Conservation (phyloP, 2,888 invertebrate species). For the Unio delphinus region DNA sequence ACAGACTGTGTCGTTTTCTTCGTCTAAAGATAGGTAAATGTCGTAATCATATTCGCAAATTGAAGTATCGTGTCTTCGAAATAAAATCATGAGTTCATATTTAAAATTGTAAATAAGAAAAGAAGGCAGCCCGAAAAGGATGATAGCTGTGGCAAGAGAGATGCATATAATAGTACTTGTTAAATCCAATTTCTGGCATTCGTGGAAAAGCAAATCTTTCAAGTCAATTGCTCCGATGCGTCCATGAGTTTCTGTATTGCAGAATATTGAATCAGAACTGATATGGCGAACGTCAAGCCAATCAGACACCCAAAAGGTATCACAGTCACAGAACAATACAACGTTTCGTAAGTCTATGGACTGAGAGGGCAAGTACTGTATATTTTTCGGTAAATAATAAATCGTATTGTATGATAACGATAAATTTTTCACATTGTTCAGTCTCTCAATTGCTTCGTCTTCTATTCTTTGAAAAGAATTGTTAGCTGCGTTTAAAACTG, state of each 20-base stretch:
- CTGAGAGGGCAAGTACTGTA: constrained; percentile 4
- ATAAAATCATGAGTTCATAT: no score
- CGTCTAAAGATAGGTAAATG: constrained; percentile 7
- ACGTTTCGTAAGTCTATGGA: neutral
- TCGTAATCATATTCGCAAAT: constrained; percentile 2
- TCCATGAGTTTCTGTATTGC: neutral
- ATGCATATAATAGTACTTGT: no score
- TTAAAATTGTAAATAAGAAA: no score
- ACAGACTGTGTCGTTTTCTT: neutral
- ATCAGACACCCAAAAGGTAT: constrained; percentile 2
- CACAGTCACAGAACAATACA: neutral
- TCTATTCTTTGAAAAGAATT: neutral
- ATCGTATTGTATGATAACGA: no score
- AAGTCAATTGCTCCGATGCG: neutral
- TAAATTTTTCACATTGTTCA: neutral
- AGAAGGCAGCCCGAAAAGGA: no score
- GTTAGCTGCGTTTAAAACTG: neutral
- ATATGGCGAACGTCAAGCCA: neutral
- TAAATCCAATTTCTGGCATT: no score
- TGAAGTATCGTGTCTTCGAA: no score
- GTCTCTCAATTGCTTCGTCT: neutral
- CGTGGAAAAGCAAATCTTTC: no score
- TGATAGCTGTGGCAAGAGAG: no score
- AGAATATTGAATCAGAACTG: neutral
- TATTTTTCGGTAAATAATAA: neutral